Percentiles rank a stretch among this genome's conserved stretches.
Conservation (phyloP, 2,888 invertebrate genomes). For the Coelogynopora nodosa region DNA sequence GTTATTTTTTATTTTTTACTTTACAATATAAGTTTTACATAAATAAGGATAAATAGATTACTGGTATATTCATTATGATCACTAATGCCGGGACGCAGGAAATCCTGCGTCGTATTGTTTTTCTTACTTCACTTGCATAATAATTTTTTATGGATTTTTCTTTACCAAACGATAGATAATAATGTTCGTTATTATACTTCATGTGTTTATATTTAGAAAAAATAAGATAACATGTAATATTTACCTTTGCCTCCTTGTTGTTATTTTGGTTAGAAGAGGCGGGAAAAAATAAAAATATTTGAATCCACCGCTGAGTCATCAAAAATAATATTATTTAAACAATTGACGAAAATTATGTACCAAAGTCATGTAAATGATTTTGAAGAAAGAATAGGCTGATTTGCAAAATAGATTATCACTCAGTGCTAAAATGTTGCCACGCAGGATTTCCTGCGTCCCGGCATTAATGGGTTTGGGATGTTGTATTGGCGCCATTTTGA, state of each 20-base stretch:
- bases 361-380: slow-evolving; percentile 24
- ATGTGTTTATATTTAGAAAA: slow-evolving; percentile 13
- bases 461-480: neutral
- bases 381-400: slow-evolving; percentile 20
- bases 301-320: slow-evolving; percentile 28
- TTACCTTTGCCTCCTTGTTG: neutral
- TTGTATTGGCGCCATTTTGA: neutral
- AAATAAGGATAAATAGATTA: slow-evolving; percentile 31
- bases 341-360: slow-evolving; percentile 20
- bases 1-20: slow-evolving; percentile 7
- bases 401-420: slow-evolving; percentile 22
- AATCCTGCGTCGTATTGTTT: slow-evolving; percentile 1
- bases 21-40: slow-evolving; percentile 26
- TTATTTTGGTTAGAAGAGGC: neutral
- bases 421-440: slow-evolving; percentile 24
- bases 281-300: slow-evolving; percentile 6
- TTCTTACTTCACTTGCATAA: slow-evolving; percentile 4
- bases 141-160: slow-evolving; percentile 24
- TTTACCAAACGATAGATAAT: slow-evolving; percentile 23
- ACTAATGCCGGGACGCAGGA: slow-evolving; percentile 16
- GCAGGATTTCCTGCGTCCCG: neutral
- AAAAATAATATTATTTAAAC: slow-evolving; percentile 25
- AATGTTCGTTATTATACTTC: slow-evolving; percentile 11
- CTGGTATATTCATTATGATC: slow-evolving; percentile 29
- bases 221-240: neutral